Evolutionary conservation across 2,797 vertebrate genomes (phyloP).

Genomic region (Spatula versicolor): DNA sequence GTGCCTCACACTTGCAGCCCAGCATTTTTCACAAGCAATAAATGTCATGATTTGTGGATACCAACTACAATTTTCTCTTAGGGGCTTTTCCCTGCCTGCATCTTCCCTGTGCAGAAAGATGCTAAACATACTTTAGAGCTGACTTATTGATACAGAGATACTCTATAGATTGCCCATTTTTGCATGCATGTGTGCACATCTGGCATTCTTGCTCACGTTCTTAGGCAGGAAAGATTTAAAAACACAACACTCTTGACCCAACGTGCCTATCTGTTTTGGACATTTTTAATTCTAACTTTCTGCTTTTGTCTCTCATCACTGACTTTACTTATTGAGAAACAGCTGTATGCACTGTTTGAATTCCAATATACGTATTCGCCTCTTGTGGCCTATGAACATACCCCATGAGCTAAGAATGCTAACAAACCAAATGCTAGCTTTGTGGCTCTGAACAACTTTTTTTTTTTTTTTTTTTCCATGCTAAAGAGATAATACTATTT

Average conservation of each 20-base stretch:
- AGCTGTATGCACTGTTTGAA: not conserved
- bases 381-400: not conserved
- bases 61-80: not conserved
- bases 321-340: not conserved
- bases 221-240: not conserved
- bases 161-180: not conserved
- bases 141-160: not conserved
- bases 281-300: not conserved
- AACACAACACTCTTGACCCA: not conserved
- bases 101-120: not conserved
- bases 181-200: not conserved
- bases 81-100: not conserved
- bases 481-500: not conserved
- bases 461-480: not conserved
- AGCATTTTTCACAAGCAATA: not conserved
- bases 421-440: not conserved
- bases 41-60: not conserved
- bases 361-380: not conserved
- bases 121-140: not conserved
- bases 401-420: not conserved
- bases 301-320: not conserved
- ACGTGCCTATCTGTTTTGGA: not conserved
- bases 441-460: not conserved
- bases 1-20: not conserved
- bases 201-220: not conserved